Base-by-base conservation (phyloP, 2,888 invertebrate genomes). In the Leptopilina myrica region DNA sequence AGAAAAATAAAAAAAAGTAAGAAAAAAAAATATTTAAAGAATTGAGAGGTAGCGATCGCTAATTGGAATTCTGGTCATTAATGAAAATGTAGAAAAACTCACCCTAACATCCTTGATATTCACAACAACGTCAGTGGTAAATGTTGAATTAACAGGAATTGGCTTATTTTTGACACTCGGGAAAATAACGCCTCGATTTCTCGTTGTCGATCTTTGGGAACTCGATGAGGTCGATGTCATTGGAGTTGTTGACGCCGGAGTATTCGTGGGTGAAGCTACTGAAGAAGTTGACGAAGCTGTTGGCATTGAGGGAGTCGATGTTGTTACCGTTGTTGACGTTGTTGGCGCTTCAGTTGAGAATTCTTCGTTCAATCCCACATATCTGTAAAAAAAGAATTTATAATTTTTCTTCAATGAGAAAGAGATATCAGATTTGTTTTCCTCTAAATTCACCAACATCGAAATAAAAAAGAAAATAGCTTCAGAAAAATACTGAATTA, bases 131-230 rank as follows among this genome's bases (percentile, higher is more conserved):
- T 97, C 97, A 11, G 95, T 95, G 69, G 96, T 94, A 91, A 97
- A 96, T 75, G 96, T 96, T 84, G 96, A 95, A 92, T 97, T 97
- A 78, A 96, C 95, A 81, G 96, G 95, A 84, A 96, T 95, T 33
- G 97, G 97, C 87, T 97, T 97, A 92, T 97, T 97, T 92, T 97
- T 97, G 76, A 97, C 96, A 90, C 97, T 97, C 11, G 97, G 97
- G 92, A 97, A 97, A 91, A 97, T 97, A 87, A 97, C 95, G 80
- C 96, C 96, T 62, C 96, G 96, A 92, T 96, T 97, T 83, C 96
- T 94, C 80, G 92, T 92, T 6, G 92, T 87, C 1, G 92, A 90
- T 84, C 93, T 92, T 2, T 91, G 90, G 0, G 91, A 89, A 53
- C 90, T 89, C 8, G 88, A 84, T 46, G 81, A 73, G 1, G 84